Conservation (phyloP, 2,797 vertebrate species). For the Harpagifer antarcticus region DNA sequence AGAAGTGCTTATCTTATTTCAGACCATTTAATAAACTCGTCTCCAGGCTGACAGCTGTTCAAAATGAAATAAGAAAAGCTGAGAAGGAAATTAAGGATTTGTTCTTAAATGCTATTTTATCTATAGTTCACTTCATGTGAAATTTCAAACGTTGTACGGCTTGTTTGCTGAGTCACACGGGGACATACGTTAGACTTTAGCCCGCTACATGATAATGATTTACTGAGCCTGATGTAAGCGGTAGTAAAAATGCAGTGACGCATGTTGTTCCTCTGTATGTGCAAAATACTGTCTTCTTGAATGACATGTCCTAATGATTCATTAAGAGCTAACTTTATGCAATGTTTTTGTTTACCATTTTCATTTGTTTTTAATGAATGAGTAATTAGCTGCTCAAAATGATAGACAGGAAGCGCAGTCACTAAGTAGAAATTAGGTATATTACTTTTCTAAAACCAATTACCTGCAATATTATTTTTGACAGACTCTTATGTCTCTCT, state of each 20-base stretch:
- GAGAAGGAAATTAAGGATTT: constrained; percentile 1
- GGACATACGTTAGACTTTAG: constrained; percentile 54
- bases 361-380: constrained; percentile 68
- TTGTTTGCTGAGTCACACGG: constrained; percentile 35
- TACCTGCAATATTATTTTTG: constrained; percentile 45
- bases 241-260: neutral
- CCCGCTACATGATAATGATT: constrained; percentile 61
- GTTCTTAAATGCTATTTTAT: neutral
- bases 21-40: constrained; percentile 42
- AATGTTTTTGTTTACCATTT: constrained; percentile 49
- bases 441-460: constrained; percentile 53
- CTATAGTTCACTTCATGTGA: neutral
- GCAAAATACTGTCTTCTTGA: constrained; percentile 28
- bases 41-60: constrained; percentile 33
- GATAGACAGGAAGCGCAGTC: constrained; percentile 60
- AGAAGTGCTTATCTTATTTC: constrained; percentile 49
- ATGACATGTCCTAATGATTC: constrained; percentile 56
- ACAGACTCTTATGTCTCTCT: constrained; percentile 11
- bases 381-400: constrained; percentile 59
- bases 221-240: constrained; percentile 30
- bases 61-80: constrained; percentile 28
- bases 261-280: neutral
- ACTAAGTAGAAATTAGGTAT: constrained; percentile 30
- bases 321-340: constrained; percentile 30
- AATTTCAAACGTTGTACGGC: neutral